These are phyloP conservation scores for Heliconius charithonia DNA, from an alignment of 2,888 invertebrate genomes.

Conservation along the genomic window DNA sequence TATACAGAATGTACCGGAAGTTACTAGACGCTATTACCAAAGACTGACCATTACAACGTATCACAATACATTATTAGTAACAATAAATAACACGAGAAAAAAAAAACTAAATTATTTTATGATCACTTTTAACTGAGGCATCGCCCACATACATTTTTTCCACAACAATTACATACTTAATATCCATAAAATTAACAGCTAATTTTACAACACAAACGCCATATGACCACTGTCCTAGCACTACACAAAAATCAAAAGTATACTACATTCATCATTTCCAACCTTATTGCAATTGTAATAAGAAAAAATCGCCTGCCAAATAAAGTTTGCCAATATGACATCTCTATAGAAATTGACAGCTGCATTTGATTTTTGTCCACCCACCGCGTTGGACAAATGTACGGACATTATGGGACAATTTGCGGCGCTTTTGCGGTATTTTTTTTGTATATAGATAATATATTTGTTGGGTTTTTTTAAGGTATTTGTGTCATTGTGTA, in stretches of 20 bases:
- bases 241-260: slow-evolving; percentile 24
- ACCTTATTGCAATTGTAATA: slow-evolving; percentile 43
- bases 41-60: slow-evolving; percentile 4
- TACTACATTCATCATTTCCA: slow-evolving; percentile 43
- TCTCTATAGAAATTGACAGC: slow-evolving; percentile 78
- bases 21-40: not conserved
- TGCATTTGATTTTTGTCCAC: slow-evolving; percentile 72
- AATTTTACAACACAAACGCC: slow-evolving; percentile 68
- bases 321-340: slow-evolving; percentile 56
- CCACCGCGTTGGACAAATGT: slow-evolving; percentile 56
- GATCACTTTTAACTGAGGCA: slow-evolving; percentile 9
- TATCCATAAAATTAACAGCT: slow-evolving; percentile 77
- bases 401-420: slow-evolving; percentile 64
- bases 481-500: not conserved
- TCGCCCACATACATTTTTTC: slow-evolving; percentile 67
- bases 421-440: slow-evolving; percentile 53
- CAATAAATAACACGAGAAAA: slow-evolving; percentile 11
- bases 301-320: slow-evolving; percentile 27
- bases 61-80: not conserved
- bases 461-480: slow-evolving; percentile 32
- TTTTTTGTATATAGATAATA: slow-evolving; percentile 39
- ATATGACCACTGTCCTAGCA: slow-evolving; percentile 68
- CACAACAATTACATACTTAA: slow-evolving; percentile 73
- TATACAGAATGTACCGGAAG: not conserved
- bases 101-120: slow-evolving; percentile 27